A percentile compares a stretch with the other conserved stretches of the same genome.
Conservation (phyloP, 2,113 vertebrate genomes). For the Lipophrys pholis region DNA sequence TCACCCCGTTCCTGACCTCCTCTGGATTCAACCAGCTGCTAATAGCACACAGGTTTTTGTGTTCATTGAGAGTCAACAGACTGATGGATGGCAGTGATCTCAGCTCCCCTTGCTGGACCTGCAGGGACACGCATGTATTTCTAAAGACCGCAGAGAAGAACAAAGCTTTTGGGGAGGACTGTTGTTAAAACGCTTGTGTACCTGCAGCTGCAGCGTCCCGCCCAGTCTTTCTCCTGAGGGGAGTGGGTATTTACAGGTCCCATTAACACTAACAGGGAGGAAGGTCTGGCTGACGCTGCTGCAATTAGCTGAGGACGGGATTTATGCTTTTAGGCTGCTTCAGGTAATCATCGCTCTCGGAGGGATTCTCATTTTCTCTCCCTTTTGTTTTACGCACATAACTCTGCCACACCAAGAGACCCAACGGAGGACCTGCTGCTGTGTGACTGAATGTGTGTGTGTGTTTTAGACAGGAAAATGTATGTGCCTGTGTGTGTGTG, state of each 20-base stretch:
- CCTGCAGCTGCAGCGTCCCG: constrained; percentile 33
- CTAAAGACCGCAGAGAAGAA: constrained; percentile 8
- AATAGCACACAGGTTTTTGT: constrained; percentile 23
- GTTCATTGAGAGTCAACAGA: constrained; percentile 1
- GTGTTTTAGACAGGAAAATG: too few species aligned
- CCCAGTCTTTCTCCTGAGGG: constrained; percentile 28
- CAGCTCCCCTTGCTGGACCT: neutral
- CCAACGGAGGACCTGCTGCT: constrained; percentile 39
- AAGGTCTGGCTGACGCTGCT: constrained; percentile 45
- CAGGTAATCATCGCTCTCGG: constrained; percentile 45
- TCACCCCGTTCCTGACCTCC: constrained; percentile 16
- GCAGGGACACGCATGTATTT: constrained; percentile 9
- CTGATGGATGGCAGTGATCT: constrained; percentile 7
- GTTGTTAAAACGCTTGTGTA: constrained; percentile 38
- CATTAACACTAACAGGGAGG: constrained; percentile 59
- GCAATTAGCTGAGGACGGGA: constrained; percentile 53
- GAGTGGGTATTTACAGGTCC: constrained; percentile 58
- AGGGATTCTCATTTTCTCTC: constrained; percentile 46
- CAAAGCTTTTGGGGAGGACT: too few species aligned
- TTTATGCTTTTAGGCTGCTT: constrained; percentile 46
- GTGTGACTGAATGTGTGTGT: constrained; percentile 36
- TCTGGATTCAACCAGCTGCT: neutral
- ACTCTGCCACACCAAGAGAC: constrained; percentile 26
- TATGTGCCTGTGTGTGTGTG: constrained; percentile 46
- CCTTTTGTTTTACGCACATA: constrained; percentile 28